A percentile compares a stretch with the other conserved stretches of the same genome.
Evolutionary conservation across 2,888 invertebrate species (phyloP).

Genomic region (Leptinotarsa juncta): DNA sequence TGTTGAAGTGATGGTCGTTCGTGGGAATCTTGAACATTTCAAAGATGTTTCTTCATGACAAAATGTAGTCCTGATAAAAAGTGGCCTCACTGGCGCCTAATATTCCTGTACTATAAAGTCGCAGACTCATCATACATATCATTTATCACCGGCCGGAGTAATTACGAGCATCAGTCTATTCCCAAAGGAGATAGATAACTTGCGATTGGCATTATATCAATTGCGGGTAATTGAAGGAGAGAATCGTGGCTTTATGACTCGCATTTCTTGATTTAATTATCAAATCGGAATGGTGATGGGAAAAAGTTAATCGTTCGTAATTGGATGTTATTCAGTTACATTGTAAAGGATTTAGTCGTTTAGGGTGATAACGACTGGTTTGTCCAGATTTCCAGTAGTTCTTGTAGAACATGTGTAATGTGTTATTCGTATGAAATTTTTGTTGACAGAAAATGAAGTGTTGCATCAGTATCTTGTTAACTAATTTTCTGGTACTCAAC

Average conservation of each 20-base stretch:
- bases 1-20: not conserved
- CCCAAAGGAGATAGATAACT: constrained; percentile 30
- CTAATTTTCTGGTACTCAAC: no score
- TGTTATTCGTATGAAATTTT: no score
- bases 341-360: not conserved
- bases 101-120: no score
- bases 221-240: constrained; percentile 29
- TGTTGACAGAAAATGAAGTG: no score
- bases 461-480: no score
- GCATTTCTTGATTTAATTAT: constrained; percentile 24
- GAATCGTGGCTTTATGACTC: constrained; percentile 25
- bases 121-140: constrained; percentile 2
- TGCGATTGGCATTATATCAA: constrained; percentile 30
- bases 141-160: constrained; percentile 16
- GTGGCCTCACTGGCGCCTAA: no score
- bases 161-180: constrained; percentile 15
- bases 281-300: not conserved
- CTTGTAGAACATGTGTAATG: not conserved
- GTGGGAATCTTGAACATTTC: no score
- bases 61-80: no score
- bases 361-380: not conserved
- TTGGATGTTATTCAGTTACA: not conserved
- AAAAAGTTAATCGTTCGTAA: constrained; percentile 7
- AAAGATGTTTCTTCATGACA: no score
- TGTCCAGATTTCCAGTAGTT: not conserved